Evolutionary conservation across 1,140 invertebrate genomes (phyloP).

Genomic region (Argopecten irradians): DNA sequence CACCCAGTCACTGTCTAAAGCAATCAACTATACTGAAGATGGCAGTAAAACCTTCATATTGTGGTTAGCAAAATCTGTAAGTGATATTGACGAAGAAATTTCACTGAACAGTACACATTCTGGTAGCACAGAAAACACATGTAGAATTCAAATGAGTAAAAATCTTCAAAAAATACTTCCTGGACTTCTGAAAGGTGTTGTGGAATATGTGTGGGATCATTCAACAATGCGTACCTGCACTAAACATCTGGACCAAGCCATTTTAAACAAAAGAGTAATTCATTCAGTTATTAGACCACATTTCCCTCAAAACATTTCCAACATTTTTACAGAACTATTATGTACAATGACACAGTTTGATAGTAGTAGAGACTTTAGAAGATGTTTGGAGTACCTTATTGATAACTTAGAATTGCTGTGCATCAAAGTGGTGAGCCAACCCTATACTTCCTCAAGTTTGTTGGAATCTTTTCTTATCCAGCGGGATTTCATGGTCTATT

Average conservation of each 20-base stretch:
- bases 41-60: constrained; percentile 43
- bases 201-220: constrained; percentile 7
- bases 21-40: constrained; percentile 36
- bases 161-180: constrained; percentile 13
- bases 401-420: constrained; percentile 36
- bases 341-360: neutral
- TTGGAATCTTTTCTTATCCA: constrained; percentile 38
- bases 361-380: neutral
- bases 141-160: neutral
- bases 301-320: constrained; percentile 12
- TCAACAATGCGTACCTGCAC: neutral
- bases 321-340: constrained; percentile 26
- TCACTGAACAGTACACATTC: neutral
- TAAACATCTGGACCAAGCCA: neutral
- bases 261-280: neutral
- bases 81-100: neutral
- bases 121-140: neutral
- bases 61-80: constrained; percentile 29
- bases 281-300: neutral
- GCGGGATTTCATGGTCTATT: constrained; percentile 38
- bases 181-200: constrained; percentile 14
- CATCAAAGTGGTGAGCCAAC: constrained; percentile 27
- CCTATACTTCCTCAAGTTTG: constrained; percentile 30
- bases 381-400: neutral
- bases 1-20: constrained; percentile 31